These are phyloP conservation scores for Eretmochelys imbricata DNA, from an alignment of 2,113 vertebrate genomes.

Conservation along the genomic window DNA sequence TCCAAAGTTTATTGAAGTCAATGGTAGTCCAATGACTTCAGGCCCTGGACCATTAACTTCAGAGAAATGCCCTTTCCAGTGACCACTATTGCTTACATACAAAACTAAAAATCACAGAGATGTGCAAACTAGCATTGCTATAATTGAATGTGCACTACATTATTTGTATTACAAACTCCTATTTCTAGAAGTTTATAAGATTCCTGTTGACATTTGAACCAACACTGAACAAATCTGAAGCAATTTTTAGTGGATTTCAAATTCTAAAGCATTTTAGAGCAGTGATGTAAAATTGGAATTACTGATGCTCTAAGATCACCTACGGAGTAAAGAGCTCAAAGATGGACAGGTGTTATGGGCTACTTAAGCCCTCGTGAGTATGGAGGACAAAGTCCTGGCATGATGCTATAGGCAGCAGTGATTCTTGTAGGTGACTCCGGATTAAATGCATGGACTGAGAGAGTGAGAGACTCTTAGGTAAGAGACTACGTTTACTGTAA, in stretches of 20 bases:
- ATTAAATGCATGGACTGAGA: not conserved
- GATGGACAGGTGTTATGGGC: not conserved
- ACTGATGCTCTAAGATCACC: not conserved
- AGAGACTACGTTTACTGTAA: not conserved
- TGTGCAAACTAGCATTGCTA: not conserved
- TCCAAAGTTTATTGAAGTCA: conserved; percentile 16
- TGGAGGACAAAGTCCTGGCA: not conserved
- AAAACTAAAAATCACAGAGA: not conserved
- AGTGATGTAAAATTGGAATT: not conserved
- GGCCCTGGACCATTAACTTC: not conserved
- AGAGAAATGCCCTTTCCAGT: not conserved
- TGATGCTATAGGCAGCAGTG: not conserved
- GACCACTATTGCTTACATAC: not conserved
- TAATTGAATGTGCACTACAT: not conserved
- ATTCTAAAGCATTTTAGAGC: not conserved
- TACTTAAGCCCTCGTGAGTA: not conserved
- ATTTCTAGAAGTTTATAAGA: not conserved
- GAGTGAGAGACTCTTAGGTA: not conserved
- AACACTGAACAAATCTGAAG: not conserved
- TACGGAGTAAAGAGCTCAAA: not conserved
- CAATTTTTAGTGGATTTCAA: not conserved
- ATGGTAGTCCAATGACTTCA: not conserved
- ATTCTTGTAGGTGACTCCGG: not conserved
- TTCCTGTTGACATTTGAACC: not conserved
- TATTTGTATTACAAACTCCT: not conserved